Percentiles rank a stretch among this genome's conserved stretches.
phyloP scores from a whole-genome alignment of 2,113 vertebrate genomes.

The Erinaceus europaeus region DNA sequence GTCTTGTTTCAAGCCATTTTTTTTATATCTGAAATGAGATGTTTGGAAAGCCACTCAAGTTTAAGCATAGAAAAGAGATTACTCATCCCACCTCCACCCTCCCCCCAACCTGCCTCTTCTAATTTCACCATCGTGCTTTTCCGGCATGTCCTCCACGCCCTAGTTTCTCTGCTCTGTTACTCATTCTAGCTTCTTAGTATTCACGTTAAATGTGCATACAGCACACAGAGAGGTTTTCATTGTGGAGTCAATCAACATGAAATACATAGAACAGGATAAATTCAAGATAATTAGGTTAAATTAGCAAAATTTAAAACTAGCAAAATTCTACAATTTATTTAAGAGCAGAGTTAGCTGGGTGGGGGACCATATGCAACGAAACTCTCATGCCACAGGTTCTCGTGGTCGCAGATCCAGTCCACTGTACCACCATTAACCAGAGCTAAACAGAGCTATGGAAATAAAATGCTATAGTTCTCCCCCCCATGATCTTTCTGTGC shows the following conservation, averaged over 20 bases:
- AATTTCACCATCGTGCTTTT: background rate
- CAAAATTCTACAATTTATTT: slow-evolving; percentile 7
- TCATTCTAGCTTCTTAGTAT: background rate
- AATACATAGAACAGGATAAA: background rate
- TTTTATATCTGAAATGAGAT: slow-evolving; percentile 13
- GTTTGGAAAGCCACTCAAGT: slow-evolving; percentile 35
- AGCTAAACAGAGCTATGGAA: too few relatives aligned
- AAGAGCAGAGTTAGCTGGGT: background rate
- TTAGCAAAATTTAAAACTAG: too few relatives aligned
- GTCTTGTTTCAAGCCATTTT: slow-evolving; percentile 33
- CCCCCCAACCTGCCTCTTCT: background rate
- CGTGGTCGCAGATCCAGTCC: too few relatives aligned
- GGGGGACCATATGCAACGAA: too few relatives aligned
- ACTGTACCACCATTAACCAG: too few relatives aligned
- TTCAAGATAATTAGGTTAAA: slow-evolving; percentile 22
- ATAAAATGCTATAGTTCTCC: too few relatives aligned
- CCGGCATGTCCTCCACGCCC: background rate
- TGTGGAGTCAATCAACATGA: background rate
- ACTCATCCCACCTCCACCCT: background rate
- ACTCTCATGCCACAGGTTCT: too few relatives aligned
- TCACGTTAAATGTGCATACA: background rate
- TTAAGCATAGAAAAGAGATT: slow-evolving; percentile 47
- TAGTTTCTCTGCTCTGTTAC: background rate
- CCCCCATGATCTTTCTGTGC: background rate
- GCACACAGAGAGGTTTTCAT: slow-evolving; percentile 6